Conservation (phyloP, 2,797 vertebrate genomes). For the Oryzias dopingdopingensis region DNA sequence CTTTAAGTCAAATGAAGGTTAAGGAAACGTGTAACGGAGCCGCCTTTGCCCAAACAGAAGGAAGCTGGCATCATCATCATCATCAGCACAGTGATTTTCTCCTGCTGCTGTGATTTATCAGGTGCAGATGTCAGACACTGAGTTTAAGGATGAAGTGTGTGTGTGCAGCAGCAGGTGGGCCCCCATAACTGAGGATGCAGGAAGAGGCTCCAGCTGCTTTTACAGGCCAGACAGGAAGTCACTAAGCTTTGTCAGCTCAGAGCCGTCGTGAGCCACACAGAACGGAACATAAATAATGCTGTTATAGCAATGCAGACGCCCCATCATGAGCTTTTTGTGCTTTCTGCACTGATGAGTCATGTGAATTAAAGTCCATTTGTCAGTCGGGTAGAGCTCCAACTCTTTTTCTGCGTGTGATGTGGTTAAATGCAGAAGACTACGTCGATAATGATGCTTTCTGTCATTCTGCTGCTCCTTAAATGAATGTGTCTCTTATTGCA, state of each 20-base stretch:
- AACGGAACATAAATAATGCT: constrained; percentile 23
- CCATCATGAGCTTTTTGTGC: constrained; percentile 37
- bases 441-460: constrained; percentile 52
- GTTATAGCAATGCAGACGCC: constrained; percentile 18
- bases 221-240: constrained; percentile 65
- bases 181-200: constrained; percentile 50
- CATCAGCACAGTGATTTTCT: constrained; percentile 4
- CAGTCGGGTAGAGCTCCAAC: constrained; percentile 30
- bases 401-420: constrained; percentile 39
- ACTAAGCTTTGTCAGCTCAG: constrained; percentile 51
- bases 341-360: constrained; percentile 47
- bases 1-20: no score
- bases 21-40: not conserved
- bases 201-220: constrained; percentile 57
- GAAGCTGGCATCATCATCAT: no score
- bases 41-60: not conserved
- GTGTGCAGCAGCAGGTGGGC: constrained; percentile 45
- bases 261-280: constrained; percentile 7
- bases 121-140: constrained; percentile 40
- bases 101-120: constrained; percentile 30
- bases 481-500: constrained; percentile 41
- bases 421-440: constrained; percentile 42
- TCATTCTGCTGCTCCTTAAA: constrained; percentile 36
- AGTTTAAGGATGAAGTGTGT: constrained; percentile 13
- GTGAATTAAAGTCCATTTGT: constrained; percentile 41